Evolutionary conservation across 1,140 invertebrate genomes (phyloP), one percentile per base, ranked within the genome.

Genomic region (Pollicipes pollicipes): DNA sequence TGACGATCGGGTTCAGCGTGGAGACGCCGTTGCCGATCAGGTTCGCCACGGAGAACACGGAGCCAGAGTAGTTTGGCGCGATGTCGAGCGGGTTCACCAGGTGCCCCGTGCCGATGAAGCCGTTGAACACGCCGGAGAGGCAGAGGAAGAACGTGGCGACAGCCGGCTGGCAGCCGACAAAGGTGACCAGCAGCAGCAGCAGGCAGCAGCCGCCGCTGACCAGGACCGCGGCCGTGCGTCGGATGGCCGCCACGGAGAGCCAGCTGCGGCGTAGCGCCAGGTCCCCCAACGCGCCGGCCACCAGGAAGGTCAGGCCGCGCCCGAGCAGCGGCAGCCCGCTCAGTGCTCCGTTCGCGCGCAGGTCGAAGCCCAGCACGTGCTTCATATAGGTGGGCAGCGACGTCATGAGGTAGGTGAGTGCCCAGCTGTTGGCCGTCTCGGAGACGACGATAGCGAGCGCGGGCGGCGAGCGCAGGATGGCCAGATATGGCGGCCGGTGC

Each of bases 351-450:
- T 29, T 66, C 8, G n/a, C 28, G 64, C 28, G n/a, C 10, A 66
- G 8, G 64, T 66, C 26, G 64, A 21, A 28, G 3, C 64, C 64
- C 3, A 66, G 27, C 10, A 66, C 26, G n/a, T 66, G 27, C 64
- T 66, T 66, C n/a, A 66, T 66, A n/a, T 28, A 66, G 64, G 64
- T 66, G 16, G 64, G 64, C 3, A 66, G n/a, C n/a, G n/a, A 66
- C 1, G n/a, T 66, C 24, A 66, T 8, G 6, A 66, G 64, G 28
- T 28, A 66, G n/a, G 64, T 66, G 3, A 28, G 64, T 10, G 3
- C 64, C 64, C n/a, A 28, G 28, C 64, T 66, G 64, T 66, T 66
- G 64, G 64, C 64, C 10, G 6, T 28, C 64, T 66, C 64, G n/a
- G 27, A 21, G 28, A 29, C 26, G 28, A 29, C 64, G 8, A 66